Evolutionary conservation across 2,113 vertebrate genomes (phyloP), one percentile per base, ranked within the genome.

Genomic region (Cisticola juncidis): DNA sequence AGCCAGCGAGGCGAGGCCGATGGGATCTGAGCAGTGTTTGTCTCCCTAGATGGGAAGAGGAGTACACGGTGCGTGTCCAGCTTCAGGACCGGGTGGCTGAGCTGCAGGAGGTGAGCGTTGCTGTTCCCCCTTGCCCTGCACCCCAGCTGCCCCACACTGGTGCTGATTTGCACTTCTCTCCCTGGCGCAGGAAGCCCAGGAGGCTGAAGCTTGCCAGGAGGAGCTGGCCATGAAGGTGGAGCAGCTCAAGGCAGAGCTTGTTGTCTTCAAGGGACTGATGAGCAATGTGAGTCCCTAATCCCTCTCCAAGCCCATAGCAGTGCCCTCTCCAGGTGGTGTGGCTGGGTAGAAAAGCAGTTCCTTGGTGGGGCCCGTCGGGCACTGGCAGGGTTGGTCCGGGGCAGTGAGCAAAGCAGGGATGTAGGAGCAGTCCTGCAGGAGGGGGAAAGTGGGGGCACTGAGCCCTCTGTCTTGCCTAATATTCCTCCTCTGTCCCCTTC

Each of bases 251-350:
- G 98, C 99, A 5, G 99, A 99, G 95, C 97, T 99, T 68, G 99
- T 99, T 73, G 98, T 99, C 95, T 99, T 99, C 98, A 99, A 99
- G 97, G 99, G 99, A 85, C 98, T 99, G 94, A 99, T 99, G 99
- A 99, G 99, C 97, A 99, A 99, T 25, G 99, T 99, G 97, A 99
- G 99, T 97, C 33, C 24, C n/a, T 42, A 54, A 36, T 28, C 15
- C 12, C 13, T 50, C 16, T 77, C 42, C 0, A 2, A 17, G 17
- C 21, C 5, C 1, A 28, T 44, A 42, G n/a, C 40, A 15, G 45
- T 20, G 69, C 71, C 36, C 38, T 38, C 2, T 14, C 23, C 1
- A 3, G 38, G 38, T 1, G 6, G 23, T 33, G 28, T 35, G 76
- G 36, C 20, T 33, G 11, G 4, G 0, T 4, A 29, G 54, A 60